phyloP scores from a whole-genome alignment of 2,888 invertebrate species.

The Spisula solida region DNA sequence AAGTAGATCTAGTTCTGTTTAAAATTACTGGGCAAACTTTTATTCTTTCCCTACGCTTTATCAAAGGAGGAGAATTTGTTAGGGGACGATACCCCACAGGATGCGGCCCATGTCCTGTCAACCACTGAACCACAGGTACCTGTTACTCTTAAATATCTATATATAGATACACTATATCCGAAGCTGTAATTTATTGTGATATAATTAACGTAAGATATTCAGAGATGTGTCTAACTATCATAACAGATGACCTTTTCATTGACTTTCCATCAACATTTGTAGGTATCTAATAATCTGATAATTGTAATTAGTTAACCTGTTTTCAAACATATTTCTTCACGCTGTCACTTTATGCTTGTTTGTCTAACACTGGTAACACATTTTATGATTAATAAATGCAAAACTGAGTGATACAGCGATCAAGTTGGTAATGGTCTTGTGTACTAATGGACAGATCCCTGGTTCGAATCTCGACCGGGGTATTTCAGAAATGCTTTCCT shows the following conservation, averaged over 20 bases:
- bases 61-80: conserved; percentile 25
- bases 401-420: background rate
- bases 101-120: background rate
- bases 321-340: background rate
- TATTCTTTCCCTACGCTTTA: background rate
- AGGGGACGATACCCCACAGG: conserved; percentile 10
- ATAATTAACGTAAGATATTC: no score
- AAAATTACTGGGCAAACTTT: conserved; percentile 11
- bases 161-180: background rate
- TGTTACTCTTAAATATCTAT: background rate
- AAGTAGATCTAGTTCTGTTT: background rate
- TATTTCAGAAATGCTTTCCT: no score
- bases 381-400: background rate
- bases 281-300: background rate
- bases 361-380: background rate
- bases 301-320: background rate
- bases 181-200: background rate
- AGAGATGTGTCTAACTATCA: background rate
- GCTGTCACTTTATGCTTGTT: background rate
- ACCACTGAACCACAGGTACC: conserved; percentile 26
- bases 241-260: background rate
- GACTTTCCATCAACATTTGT: background rate
- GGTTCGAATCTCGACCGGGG: no score
- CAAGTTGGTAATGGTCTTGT: background rate
- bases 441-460: no score